Conservation (phyloP, 2,888 invertebrate species). For the Sclerodermus sp. region DNA sequence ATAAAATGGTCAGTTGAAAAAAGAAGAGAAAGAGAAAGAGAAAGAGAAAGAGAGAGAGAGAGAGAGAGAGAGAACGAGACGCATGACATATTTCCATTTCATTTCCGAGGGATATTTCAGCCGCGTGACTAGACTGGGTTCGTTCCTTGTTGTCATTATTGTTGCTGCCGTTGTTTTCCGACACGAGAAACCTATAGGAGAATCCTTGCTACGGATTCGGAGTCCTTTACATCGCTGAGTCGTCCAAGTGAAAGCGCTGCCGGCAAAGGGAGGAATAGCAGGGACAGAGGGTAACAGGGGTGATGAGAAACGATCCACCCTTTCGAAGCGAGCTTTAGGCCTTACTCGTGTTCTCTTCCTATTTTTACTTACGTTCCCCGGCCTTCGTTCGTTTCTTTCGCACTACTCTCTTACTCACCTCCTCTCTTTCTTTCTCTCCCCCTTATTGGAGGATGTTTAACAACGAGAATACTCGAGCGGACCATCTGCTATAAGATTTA, state of each 20-base stretch:
- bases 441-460: too few relatives aligned
- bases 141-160: too few relatives aligned
- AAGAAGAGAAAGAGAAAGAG: neutral
- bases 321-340: neutral
- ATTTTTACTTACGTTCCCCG: neutral
- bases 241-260: constrained; percentile 7
- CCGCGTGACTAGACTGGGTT: too few relatives aligned
- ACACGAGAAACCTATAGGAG: constrained; percentile 4
- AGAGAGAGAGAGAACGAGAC: neutral
- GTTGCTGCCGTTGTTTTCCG: constrained; percentile 3
- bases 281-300: neutral
- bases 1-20: too few relatives aligned
- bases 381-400: neutral
- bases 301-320: neutral
- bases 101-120: too few relatives aligned
- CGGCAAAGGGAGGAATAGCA: neutral
- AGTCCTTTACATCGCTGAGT: neutral
- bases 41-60: neutral
- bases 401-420: too few relatives aligned
- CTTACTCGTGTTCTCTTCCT: neutral
- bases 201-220: neutral
- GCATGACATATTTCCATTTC: too few relatives aligned
- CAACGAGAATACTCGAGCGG: too few relatives aligned
- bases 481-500: too few relatives aligned
- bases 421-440: too few relatives aligned